A percentile compares a stretch with the other conserved stretches of the same genome.
Evolutionary conservation across 2,113 vertebrate genomes (phyloP).

Genomic region (Cyprinodon tularosa): DNA sequence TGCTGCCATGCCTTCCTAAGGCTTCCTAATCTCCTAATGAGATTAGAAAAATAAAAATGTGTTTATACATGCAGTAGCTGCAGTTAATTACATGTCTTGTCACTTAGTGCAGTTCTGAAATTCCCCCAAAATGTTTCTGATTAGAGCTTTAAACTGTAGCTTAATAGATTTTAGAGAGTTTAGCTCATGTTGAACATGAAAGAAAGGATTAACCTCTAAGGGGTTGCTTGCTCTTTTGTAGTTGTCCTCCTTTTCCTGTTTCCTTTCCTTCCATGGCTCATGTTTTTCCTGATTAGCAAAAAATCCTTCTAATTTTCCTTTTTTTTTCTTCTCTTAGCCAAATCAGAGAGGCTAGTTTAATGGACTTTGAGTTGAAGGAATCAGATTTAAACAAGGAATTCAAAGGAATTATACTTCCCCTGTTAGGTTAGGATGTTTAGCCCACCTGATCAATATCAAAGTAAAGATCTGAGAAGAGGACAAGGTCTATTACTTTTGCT

Average conservation of each 20-base stretch:
- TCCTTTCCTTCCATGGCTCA: background rate
- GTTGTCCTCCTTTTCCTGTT: background rate
- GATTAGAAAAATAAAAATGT: conserved; percentile 79
- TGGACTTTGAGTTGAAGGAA: too few species aligned
- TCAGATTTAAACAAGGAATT: too few species aligned
- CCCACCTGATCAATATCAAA: too few species aligned
- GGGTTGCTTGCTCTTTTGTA: background rate
- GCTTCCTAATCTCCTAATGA: conserved; percentile 79
- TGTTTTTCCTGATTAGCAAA: background rate
- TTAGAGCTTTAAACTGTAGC: conserved; percentile 47
- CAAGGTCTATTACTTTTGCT: too few species aligned
- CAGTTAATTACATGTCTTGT: conserved; percentile 77
- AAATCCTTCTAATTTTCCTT: background rate
- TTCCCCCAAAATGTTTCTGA: conserved; percentile 55
- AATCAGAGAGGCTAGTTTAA: too few species aligned
- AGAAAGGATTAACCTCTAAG: conserved; percentile 22
- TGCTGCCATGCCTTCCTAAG: conserved; percentile 62
- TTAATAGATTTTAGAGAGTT: conserved; percentile 59
- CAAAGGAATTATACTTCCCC: too few species aligned
- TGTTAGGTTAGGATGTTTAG: too few species aligned
- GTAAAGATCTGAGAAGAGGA: too few species aligned
- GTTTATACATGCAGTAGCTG: conserved; percentile 72
- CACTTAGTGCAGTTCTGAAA: conserved; percentile 62
- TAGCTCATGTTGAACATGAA: conserved; percentile 39
- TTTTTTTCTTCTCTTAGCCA: background rate